Conservation (phyloP, 2,888 invertebrate species). For the Anagyrus pseudococci region DNA sequence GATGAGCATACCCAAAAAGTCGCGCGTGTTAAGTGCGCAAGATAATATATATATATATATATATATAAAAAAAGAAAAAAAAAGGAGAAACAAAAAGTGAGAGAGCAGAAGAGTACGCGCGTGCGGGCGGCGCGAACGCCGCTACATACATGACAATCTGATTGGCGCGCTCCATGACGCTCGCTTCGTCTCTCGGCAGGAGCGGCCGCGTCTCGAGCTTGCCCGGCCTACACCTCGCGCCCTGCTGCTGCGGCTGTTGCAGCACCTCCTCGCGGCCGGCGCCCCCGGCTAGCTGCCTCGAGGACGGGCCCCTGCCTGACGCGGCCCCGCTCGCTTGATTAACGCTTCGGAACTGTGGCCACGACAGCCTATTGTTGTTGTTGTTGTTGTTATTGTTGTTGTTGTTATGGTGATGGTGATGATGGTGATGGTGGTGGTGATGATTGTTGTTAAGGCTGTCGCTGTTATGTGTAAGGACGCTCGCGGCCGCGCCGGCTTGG, state of each 20-base stretch:
- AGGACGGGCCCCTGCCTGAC: constrained; percentile 1
- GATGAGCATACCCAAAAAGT: background rate
- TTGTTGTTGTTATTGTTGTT: constrained; percentile 64
- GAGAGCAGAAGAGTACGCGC: too few species aligned
- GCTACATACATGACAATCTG: constrained; percentile 85
- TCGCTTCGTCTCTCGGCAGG: constrained; percentile 75
- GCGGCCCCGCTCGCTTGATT: constrained; percentile 53
- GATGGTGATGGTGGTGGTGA: constrained; percentile 48
- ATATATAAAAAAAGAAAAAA: constrained; percentile 13
- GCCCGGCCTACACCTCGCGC: constrained; percentile 49
- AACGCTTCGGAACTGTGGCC: constrained; percentile 66
- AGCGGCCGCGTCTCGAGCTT: constrained; percentile 61
- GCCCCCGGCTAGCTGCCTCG: constrained; percentile 1
- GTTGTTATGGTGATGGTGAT: constrained; percentile 58
- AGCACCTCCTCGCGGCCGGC: constrained; percentile 9
- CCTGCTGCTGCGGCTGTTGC: constrained; percentile 36
- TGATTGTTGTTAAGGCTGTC: constrained; percentile 33
- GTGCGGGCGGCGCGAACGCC: constrained; percentile 9
- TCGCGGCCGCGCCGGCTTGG: constrained; percentile 45
- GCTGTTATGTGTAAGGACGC: constrained; percentile 33
- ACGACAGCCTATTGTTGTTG: constrained; percentile 67
- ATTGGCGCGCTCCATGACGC: constrained; percentile 84
- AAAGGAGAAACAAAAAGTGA: too few species aligned
- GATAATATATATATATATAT: too few species aligned
- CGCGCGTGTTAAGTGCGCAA: too few species aligned